These are phyloP conservation scores for Cebuella pygmaea DNA, from an alignment of 2,797 vertebrate genomes.

Conservation along the genomic window DNA sequence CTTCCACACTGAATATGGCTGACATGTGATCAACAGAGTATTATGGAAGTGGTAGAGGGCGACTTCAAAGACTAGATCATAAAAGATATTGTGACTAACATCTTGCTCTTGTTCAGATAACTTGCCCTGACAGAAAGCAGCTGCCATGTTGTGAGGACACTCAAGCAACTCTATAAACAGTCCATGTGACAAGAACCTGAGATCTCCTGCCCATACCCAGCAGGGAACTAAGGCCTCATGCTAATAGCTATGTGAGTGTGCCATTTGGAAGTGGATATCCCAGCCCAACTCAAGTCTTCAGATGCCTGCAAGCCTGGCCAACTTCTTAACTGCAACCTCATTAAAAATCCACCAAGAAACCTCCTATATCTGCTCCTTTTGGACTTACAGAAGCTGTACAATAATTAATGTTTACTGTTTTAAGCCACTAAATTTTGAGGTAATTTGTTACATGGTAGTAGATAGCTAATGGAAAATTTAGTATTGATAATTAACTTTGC, in stretches of 20 bases:
- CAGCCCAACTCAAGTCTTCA: neutral
- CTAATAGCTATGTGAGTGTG: neutral
- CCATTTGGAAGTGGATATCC: neutral
- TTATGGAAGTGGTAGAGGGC: rapidly evolving
- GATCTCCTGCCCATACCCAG: neutral
- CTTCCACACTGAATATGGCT: neutral
- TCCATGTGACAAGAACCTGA: neutral
- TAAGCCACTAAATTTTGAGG: neutral
- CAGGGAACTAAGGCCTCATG: neutral
- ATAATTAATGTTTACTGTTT: neutral
- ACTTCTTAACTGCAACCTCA: neutral
- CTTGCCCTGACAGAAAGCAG: neutral
- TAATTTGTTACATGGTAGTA: neutral
- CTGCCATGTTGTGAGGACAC: neutral
- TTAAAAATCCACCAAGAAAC: neutral
- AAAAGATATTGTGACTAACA: neutral
- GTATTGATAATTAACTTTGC: neutral
- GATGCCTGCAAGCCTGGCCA: neutral
- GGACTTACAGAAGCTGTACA: neutral
- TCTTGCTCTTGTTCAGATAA: neutral
- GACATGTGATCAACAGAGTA: neutral
- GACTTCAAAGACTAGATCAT: neutral
- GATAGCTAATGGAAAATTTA: neutral
- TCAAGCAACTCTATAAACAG: neutral
- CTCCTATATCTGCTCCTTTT: neutral